A percentile compares a stretch with the other conserved stretches of the same genome.
These are phyloP conservation scores for Drosophila serrata DNA, from an alignment of 1,140 invertebrate genomes.

Conservation along the genomic window DNA sequence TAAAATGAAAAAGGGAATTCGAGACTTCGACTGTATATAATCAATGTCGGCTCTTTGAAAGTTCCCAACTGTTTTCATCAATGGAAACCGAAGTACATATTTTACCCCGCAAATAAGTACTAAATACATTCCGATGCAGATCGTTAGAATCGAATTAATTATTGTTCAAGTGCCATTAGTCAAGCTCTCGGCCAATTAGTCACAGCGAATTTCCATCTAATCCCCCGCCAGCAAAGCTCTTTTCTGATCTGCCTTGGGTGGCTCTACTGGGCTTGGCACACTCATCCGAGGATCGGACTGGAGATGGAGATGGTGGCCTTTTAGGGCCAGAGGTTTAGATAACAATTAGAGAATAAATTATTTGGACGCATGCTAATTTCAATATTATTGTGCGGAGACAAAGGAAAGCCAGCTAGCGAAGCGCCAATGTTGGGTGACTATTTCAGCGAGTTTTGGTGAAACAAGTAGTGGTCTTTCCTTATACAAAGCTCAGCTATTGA, in stretches of 20 bases:
- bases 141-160: constrained; percentile 16
- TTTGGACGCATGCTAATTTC: constrained; percentile 75
- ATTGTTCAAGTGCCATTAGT: constrained; percentile 38
- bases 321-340: constrained; percentile 51
- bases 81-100: constrained; percentile 18
- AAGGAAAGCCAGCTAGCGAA: constrained; percentile 45
- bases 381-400: constrained; percentile 52
- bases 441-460: constrained; percentile 71
- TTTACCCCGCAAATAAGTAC: constrained; percentile 16
- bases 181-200: constrained; percentile 42
- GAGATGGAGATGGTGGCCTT: constrained; percentile 30
- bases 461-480: constrained; percentile 83
- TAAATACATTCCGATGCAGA: constrained; percentile 15
- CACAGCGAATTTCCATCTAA: constrained; percentile 32
- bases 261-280: constrained; percentile 7
- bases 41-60: not conserved
- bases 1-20: not conserved
- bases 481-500: constrained; percentile 74
- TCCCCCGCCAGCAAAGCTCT: constrained; percentile 13
- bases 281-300: constrained; percentile 29
- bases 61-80: not conserved
- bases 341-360: constrained; percentile 78
- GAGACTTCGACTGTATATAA: not conserved
- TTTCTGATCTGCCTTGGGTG: constrained; percentile 15
- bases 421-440: constrained; percentile 61